Conservation (phyloP, 1,140 invertebrate species). For the Drosophila santomea region DNA sequence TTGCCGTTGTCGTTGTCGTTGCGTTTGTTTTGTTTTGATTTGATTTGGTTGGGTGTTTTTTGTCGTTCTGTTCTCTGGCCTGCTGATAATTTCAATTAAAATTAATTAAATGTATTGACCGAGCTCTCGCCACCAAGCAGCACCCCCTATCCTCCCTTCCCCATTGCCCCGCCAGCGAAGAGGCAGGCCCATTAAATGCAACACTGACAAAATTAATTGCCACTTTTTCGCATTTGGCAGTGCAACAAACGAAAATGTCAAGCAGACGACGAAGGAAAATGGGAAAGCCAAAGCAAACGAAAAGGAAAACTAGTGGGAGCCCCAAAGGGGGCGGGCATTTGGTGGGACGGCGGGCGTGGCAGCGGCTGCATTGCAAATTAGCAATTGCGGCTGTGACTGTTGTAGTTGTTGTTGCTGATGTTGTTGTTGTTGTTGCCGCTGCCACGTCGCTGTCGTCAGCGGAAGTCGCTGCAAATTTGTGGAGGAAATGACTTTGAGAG, state of each 20-base stretch:
- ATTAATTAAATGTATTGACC: constrained; percentile 62
- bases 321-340: background rate
- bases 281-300: constrained; percentile 35
- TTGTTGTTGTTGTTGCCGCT: constrained; percentile 2
- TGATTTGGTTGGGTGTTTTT: background rate
- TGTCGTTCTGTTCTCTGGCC: constrained; percentile 20
- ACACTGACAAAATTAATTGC: constrained; percentile 82
- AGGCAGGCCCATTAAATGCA: constrained; percentile 77
- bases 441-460: constrained; percentile 48
- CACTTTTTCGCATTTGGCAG: constrained; percentile 81
- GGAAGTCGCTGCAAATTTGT: constrained; percentile 77
- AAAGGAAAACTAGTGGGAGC: constrained; percentile 14
- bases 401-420: background rate
- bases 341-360: background rate
- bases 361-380: constrained; percentile 75
- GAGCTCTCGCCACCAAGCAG: background rate
- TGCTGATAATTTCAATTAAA: constrained; percentile 73
- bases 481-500: constrained; percentile 71
- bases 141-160: background rate
- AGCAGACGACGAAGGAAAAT: constrained; percentile 32
- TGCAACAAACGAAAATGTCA: constrained; percentile 81
- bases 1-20: constrained; percentile 11
- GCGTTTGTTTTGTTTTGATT: constrained; percentile 6
- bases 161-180: background rate
- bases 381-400: constrained; percentile 54